Conservation (phyloP, 2,797 vertebrate species). For the Cirrhinus molitorella region DNA sequence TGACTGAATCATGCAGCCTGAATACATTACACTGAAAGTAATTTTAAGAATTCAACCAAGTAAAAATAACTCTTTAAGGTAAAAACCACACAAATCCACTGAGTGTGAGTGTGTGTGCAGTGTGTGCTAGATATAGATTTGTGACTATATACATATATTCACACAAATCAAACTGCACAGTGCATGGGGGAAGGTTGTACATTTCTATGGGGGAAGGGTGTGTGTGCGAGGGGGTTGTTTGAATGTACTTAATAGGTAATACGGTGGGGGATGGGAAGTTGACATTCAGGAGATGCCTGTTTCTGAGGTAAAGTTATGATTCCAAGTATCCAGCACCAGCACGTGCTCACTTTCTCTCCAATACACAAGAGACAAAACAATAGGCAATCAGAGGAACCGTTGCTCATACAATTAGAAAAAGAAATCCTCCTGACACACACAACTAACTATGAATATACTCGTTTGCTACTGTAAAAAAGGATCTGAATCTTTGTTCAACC, state of each 20-base stretch:
- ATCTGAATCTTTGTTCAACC: not conserved
- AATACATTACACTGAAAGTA: not conserved
- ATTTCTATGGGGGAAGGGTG: conserved; percentile 56
- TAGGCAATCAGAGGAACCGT: conserved; percentile 30
- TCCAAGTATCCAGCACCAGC: conserved; percentile 23
- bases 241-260: conserved; percentile 64
- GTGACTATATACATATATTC: conserved; percentile 49
- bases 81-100: not conserved
- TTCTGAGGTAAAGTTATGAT: conserved; percentile 53
- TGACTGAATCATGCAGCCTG: not conserved
- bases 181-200: conserved; percentile 47
- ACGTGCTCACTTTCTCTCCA: conserved; percentile 24
- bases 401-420: conserved; percentile 21
- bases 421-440: not conserved
- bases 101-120: conserved; percentile 19
- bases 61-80: not conserved
- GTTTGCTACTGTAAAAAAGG: not conserved
- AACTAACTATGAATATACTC: conserved; percentile 1
- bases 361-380: conserved; percentile 39
- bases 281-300: conserved; percentile 51
- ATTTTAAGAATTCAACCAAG: not conserved
- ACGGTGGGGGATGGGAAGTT: conserved; percentile 47
- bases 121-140: conserved; percentile 42
- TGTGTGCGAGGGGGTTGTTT: conserved; percentile 51
- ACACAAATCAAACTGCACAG: conserved; percentile 41